A percentile compares a stretch with the other conserved stretches of the same genome.
These are phyloP conservation scores for Pomatorhinus ruficollis DNA, from an alignment of 2,113 vertebrate species.

Conservation along the genomic window DNA sequence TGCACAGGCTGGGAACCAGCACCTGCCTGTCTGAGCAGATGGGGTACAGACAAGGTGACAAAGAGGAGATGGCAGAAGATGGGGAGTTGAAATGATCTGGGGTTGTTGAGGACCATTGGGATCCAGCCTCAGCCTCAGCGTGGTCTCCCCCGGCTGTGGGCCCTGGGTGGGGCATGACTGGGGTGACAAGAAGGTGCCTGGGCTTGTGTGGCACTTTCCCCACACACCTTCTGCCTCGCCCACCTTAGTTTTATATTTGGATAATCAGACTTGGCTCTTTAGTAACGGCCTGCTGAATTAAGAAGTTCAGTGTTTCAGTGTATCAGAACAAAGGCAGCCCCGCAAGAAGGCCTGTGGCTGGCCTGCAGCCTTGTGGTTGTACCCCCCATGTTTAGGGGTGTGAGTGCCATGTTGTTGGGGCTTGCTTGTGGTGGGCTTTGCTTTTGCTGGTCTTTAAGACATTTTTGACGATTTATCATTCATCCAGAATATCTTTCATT, in stretches of 20 bases:
- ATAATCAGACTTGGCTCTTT: neutral
- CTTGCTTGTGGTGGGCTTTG: neutral
- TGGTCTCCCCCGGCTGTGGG: accelerated
- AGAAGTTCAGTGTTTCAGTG: neutral
- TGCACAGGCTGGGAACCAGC: neutral
- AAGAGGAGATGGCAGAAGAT: neutral
- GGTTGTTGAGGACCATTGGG: accelerated
- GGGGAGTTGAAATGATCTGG: neutral
- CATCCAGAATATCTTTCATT: neutral
- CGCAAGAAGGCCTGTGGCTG: neutral
- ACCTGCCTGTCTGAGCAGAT: accelerated
- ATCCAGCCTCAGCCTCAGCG: accelerated
- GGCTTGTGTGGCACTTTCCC: accelerated
- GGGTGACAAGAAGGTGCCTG: neutral
- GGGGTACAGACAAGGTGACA: neutral
- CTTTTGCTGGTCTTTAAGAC: neutral
- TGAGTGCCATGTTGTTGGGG: neutral
- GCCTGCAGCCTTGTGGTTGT: accelerated
- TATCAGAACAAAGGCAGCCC: neutral
- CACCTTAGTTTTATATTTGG: accelerated
- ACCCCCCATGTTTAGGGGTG: accelerated
- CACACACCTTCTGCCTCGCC: accelerated
- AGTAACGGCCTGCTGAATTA: neutral
- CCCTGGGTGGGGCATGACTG: neutral
- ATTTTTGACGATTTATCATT: neutral